phyloP scores from a whole-genome alignment of 2,797 vertebrate species.

The Atherinosoma microstoma region DNA sequence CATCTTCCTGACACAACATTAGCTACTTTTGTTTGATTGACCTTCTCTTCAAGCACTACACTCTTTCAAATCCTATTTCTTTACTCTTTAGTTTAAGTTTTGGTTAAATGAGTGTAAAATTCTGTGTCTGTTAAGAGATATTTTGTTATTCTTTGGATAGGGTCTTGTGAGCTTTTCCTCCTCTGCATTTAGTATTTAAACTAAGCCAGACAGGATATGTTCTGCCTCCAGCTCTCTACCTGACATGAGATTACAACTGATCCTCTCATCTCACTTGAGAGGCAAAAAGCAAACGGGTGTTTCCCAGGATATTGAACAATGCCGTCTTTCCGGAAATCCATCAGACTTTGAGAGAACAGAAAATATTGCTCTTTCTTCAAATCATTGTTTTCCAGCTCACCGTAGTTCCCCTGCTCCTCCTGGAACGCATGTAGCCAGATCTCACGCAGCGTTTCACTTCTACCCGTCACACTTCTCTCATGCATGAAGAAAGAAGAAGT shows the following conservation, averaged over 20 bases:
- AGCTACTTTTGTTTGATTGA: too few relatives aligned
- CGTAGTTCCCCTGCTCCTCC: background rate
- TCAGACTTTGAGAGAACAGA: background rate
- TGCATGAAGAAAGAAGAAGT: background rate
- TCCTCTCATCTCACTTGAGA: slow-evolving; percentile 2
- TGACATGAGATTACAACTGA: slow-evolving; percentile 21
- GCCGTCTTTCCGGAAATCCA: slow-evolving; percentile 4
- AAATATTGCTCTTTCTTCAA: background rate
- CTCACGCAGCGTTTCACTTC: background rate
- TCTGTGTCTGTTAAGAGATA: rapidly evolving
- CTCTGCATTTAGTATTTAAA: background rate
- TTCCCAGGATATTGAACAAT: slow-evolving; percentile 3
- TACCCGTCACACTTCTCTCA: background rate
- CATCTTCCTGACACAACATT: too few relatives aligned
- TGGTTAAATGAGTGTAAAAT: background rate
- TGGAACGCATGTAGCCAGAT: background rate
- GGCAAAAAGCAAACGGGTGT: slow-evolving; percentile 2
- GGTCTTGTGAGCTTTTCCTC: background rate
- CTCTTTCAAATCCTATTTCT: background rate
- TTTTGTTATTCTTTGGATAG: slow-evolving; percentile 5
- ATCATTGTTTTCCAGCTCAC: background rate
- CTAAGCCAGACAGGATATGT: slow-evolving; percentile 4
- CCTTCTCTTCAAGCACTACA: too few relatives aligned
- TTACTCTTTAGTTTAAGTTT: background rate
- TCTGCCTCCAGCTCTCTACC: background rate